Evolutionary conservation across 2,797 vertebrate species (phyloP), one percentile per base, ranked within the genome.

Genomic region (Myoxocephalus aenaeus): DNA sequence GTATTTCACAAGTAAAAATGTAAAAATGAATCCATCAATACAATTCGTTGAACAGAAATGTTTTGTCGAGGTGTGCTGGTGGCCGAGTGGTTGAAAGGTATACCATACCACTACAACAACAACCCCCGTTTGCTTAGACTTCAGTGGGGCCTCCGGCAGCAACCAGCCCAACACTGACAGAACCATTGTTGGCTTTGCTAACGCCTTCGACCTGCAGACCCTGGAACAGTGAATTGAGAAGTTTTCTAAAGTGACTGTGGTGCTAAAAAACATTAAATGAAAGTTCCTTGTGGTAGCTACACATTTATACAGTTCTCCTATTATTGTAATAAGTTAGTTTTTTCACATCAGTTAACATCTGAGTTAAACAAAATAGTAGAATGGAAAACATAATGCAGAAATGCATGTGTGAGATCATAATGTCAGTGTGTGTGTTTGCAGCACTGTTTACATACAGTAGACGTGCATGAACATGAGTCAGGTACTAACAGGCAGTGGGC

Each of bases 401-500:
- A 74, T 63, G 57, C 40, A 32, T 69, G 65, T 78, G 18, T 58
- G 34, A 73, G 44, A 40, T 36, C 17, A 46, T 48, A 17, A n/a
- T 32, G 27, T n/a, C 10, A 7, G 40, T 36, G 48, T 61, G n/a
- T 48, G 61, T 82, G 62, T 51, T 51, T 44, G 27, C 22, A 63
- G 57, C 66, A 73, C 66, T 90, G 83, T 88, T 87, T 87, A 84
- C 72, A 82, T 88, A 76, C 58, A 67, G 80, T 61, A 42, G 38
- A 77, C 69, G 13, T 79, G 79, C 75, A 79, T 71, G 75, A 73
- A 84, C 83, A 85, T 90, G 90, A 94, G 90, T 93, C 89, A 94
- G 89, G 81, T 87, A 79, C 77, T 83, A 82, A 77, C 66, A 85
- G 79, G 62, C 75, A 73, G 85, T 90, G 91, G 93, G 93, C 20